phyloP scores from a whole-genome alignment of 2,113 vertebrate species.

The Hemiprocne comata region DNA sequence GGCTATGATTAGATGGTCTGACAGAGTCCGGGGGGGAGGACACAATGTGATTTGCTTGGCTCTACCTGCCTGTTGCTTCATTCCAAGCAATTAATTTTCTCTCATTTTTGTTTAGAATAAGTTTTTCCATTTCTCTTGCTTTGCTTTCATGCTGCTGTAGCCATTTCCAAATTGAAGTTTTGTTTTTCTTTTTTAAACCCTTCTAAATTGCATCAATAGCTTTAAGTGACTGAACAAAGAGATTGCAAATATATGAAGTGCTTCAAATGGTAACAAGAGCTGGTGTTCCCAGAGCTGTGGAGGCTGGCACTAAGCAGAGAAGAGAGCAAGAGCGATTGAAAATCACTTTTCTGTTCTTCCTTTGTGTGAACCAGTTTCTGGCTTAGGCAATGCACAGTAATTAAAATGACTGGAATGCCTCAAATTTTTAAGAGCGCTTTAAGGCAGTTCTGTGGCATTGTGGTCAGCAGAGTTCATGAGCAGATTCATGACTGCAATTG shows the following conservation, averaged over 20 bases:
- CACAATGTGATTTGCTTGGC: neutral
- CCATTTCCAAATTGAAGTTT: conserved; percentile 44
- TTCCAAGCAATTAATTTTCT: conserved; percentile 45
- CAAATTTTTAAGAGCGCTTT: conserved; percentile 75
- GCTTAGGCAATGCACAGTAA: conserved; percentile 77
- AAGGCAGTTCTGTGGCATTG: conserved; percentile 60
- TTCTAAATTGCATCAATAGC: conserved; percentile 55
- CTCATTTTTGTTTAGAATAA: conserved; percentile 36
- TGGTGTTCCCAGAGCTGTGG: conserved; percentile 46
- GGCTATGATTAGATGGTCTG: conserved; percentile 37
- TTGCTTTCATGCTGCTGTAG: conserved; percentile 17
- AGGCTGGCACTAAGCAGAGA: conserved; percentile 31
- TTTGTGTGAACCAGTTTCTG: conserved; percentile 75
- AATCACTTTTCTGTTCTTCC: conserved; percentile 74
- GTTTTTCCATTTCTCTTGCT: conserved; percentile 22
- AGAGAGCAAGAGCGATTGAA: conserved; percentile 63
- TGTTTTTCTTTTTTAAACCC: conserved; percentile 31
- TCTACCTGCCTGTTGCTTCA: conserved; percentile 43
- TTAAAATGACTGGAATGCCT: conserved; percentile 82
- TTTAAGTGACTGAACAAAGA: conserved; percentile 61
- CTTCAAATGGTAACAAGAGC: conserved; percentile 63
- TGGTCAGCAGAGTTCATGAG: conserved; percentile 52
- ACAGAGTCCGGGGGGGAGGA: neutral
- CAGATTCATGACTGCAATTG: neutral
- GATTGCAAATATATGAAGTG: conserved; percentile 57